These are phyloP conservation scores for Clavelina lepadiformis DNA, from an alignment of 23 tunicate genomes.

Conservation along the genomic window DNA sequence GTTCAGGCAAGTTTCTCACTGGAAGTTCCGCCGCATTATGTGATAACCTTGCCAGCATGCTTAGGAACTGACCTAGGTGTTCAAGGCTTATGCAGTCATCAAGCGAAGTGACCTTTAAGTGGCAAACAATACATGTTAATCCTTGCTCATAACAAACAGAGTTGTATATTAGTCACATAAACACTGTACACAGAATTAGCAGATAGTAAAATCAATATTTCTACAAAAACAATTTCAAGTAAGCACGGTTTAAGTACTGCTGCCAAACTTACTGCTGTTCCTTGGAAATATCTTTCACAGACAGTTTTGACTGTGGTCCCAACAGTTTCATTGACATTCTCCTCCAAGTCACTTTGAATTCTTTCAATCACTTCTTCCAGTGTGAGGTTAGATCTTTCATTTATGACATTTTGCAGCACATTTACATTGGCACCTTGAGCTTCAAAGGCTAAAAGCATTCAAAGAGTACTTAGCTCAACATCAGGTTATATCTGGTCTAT, in stretches of 20 bases:
- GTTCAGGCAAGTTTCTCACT: not conserved
- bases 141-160: too few relatives aligned
- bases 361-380: conserved; percentile 31
- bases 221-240: not conserved
- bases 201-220: too few relatives aligned
- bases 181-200: too few relatives aligned
- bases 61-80: conserved; percentile 36
- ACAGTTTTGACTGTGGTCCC: conserved; percentile 26
- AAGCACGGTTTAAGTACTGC: not conserved
- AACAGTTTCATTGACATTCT: not conserved
- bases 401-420: conserved; percentile 10
- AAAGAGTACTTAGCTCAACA: too few relatives aligned
- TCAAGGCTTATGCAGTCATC: conserved; percentile 34
- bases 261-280: conserved; percentile 28
- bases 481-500: too few relatives aligned
- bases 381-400: conserved; percentile 17
- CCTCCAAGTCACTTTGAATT: conserved; percentile 6
- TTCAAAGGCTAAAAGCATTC: conserved; percentile 8
- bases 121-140: too few relatives aligned
- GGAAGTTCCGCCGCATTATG: not conserved
- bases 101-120: conserved; percentile 21
- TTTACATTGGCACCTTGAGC: not conserved
- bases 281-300: conserved; percentile 43
- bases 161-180: too few relatives aligned
- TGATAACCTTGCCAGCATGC: not conserved